Evolutionary conservation across 1,140 invertebrate genomes (phyloP), one percentile per base, ranked within the genome.

Genomic region (Chironomus striatipennis): DNA sequence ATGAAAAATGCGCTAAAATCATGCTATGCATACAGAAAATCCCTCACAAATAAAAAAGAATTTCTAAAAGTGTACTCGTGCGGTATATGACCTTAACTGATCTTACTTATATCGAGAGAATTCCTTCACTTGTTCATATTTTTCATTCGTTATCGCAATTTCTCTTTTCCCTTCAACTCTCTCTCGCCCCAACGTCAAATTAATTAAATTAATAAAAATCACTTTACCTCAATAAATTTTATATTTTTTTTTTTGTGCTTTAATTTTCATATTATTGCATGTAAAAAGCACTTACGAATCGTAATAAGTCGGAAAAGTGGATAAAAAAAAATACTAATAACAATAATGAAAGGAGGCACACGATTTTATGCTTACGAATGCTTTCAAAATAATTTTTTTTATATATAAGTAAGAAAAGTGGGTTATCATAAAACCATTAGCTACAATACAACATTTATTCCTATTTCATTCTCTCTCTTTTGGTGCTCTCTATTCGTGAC

Each of bases 151-250:
- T 47, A 9, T 10, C 8, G 15, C 43, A 47, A 9, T 47, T 57
- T 15, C n/a, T 15, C 15, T 10, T 12, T 15, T 15, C 43, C 12
- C 47, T 57, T 57, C 47, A 57, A 57, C 12, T 57, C 24, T 34
- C 24, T 34, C 24, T 34, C 24, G 24, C 24, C 24, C 24, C 24
- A 57, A 57, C 47, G 47, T 57, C 47, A 57, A 57, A 57, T 57
- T 57, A 57, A 57, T 57, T 57, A 57, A 57, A 57, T 57, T 57
- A 57, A 57, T 57, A 57, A 57, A 57, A 57, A 57, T 57, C 47
- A 57, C 47, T 57, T 57, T 57, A 57, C 12, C 47, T 12, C 47
- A 57, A 12, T 57, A 34, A 34, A 34, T 34, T 34, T 5, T n/a
- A n/a, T n/a, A n/a, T n/a, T 57, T 57, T 57, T 5, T 12, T 1